phyloP scores from a whole-genome alignment of 2,797 vertebrate genomes.

The Pseudochromis fuscus region DNA sequence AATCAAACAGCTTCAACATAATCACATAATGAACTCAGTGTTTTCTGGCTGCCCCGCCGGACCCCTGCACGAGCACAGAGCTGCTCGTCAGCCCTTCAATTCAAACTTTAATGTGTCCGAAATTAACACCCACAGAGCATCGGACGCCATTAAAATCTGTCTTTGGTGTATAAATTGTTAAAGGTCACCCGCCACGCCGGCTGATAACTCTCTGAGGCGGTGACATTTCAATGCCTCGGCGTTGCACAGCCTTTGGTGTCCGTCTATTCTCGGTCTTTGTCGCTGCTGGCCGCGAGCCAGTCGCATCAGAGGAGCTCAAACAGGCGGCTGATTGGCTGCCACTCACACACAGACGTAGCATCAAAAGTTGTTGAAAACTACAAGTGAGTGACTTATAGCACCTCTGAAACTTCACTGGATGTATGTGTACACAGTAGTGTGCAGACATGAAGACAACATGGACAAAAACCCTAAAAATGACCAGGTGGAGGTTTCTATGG shows the following conservation, averaged over 20 bases:
- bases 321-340: constrained; percentile 27
- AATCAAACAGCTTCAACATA: neutral
- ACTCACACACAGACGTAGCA: neutral
- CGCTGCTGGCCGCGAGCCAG: constrained; percentile 11
- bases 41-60: neutral
- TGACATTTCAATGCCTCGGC: constrained; percentile 49
- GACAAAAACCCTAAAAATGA: too few species aligned
- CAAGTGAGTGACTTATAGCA: neutral
- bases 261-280: constrained; percentile 10
- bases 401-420: neutral
- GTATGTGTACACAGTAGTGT: neutral
- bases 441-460: neutral
- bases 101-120: neutral
- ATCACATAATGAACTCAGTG: constrained; percentile 5
- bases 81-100: neutral
- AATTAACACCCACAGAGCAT: constrained; percentile 15
- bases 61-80: neutral
- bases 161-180: constrained; percentile 7
- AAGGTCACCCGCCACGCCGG: constrained; percentile 44
- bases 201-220: constrained; percentile 23
- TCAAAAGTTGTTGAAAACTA: neutral
- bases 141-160: constrained; percentile 9
- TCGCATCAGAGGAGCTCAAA: constrained; percentile 17
- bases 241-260: constrained; percentile 19
- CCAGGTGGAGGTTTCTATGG: too few species aligned